Evolutionary conservation across 2,113 vertebrate genomes (phyloP).

Genomic region (Propithecus coquereli): DNA sequence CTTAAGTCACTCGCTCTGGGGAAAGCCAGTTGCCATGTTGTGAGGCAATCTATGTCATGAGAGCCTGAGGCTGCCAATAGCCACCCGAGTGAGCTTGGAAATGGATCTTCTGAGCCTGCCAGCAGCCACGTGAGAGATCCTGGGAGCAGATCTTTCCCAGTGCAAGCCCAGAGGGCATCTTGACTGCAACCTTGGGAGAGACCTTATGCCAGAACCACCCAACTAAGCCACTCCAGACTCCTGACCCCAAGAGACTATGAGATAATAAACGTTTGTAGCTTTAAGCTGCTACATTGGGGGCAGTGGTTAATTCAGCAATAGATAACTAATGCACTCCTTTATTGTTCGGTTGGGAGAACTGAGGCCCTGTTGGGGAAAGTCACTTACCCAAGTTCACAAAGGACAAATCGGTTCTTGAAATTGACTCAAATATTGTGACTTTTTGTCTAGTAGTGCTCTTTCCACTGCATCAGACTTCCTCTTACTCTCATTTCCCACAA

Average conservation of each 20-base stretch:
- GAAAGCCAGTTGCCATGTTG: not conserved
- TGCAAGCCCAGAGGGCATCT: not conserved
- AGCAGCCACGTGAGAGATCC: accelerated
- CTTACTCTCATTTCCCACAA: not conserved
- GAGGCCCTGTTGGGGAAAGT: not conserved
- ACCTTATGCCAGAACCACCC: not conserved
- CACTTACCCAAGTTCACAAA: not conserved
- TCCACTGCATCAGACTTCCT: not conserved
- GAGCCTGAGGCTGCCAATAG: not conserved
- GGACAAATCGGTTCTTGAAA: not conserved
- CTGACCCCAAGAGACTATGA: not conserved
- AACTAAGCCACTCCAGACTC: not conserved
- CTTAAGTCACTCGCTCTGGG: not conserved
- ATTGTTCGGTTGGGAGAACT: not conserved
- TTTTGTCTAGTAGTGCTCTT: not conserved
- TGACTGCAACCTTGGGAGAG: not conserved
- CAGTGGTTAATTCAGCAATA: not conserved
- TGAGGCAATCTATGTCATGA: not conserved
- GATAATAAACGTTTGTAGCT: not conserved
- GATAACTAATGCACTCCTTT: not conserved
- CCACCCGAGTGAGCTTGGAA: not conserved
- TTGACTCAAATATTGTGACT: not conserved
- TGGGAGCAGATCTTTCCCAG: not conserved
- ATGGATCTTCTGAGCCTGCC: not conserved
- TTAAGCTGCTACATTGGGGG: not conserved